Percentiles rank a stretch among this genome's conserved stretches.
Evolutionary conservation across 2,888 invertebrate genomes (phyloP).

Genomic region (Dasypogon diadema): DNA sequence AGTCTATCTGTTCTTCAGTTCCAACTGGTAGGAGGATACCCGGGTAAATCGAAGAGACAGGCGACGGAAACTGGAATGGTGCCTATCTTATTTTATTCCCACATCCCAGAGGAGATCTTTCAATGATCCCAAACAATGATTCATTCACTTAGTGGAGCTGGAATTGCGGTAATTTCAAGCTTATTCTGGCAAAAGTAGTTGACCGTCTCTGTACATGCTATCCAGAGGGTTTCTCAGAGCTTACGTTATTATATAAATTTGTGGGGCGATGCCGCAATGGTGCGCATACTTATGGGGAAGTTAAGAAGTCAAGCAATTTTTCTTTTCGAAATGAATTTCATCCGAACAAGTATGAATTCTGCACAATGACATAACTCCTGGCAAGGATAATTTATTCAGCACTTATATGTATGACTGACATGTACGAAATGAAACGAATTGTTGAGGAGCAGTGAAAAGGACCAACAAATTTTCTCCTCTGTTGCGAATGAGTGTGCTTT

Average conservation of each 20-base stretch:
- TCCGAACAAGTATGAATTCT: conserved; percentile 27
- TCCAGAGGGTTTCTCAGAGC: not conserved
- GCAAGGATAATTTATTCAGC: conserved; percentile 42
- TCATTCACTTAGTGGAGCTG: conserved; percentile 26
- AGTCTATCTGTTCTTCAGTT: not conserved
- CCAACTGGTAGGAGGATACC: not conserved
- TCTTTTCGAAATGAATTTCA: not conserved
- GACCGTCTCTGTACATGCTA: conserved; percentile 3
- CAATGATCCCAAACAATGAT: conserved; percentile 45
- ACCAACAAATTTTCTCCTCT: conserved; percentile 26
- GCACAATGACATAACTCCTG: conserved; percentile 15
- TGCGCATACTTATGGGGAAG: conserved; percentile 5
- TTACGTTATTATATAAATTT: not conserved
- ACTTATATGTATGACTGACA: conserved; percentile 42
- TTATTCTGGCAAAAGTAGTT: not conserved
- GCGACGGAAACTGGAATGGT: not conserved
- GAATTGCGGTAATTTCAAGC: conserved; percentile 11
- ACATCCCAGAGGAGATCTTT: conserved; percentile 34
- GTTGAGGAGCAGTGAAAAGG: conserved; percentile 26
- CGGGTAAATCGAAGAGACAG: not conserved
- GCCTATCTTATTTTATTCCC: not conserved
- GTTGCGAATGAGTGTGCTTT: conserved; percentile 10
- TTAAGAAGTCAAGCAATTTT: conserved; percentile 24
- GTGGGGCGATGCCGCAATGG: not conserved
- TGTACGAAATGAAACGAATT: conserved; percentile 40